A percentile compares a stretch with the other conserved stretches of the same genome.
phyloP scores from a whole-genome alignment of 2,888 invertebrate genomes.

The Eristalis tenax region DNA sequence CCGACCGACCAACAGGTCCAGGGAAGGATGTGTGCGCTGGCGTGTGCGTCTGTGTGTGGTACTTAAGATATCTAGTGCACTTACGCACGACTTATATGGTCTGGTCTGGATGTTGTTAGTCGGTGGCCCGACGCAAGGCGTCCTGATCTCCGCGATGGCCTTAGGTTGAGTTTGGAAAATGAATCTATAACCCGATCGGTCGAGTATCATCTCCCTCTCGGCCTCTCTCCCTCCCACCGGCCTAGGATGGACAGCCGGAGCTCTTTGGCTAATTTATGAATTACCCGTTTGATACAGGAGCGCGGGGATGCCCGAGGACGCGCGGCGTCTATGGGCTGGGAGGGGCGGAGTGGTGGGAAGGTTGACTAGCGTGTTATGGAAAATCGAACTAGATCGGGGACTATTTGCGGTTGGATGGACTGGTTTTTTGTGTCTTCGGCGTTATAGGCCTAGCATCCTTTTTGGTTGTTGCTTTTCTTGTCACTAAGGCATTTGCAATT shows the following conservation, averaged over 20 bases:
- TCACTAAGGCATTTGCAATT: slow-evolving; percentile 73
- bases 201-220: slow-evolving; percentile 7
- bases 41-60: slow-evolving; percentile 52
- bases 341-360: background rate
- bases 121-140: slow-evolving; percentile 42
- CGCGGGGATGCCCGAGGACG: background rate
- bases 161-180: slow-evolving; percentile 56
- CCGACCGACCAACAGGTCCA: slow-evolving; percentile 67
- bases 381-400: slow-evolving; percentile 70
- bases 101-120: background rate
- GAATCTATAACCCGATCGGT: slow-evolving; percentile 25
- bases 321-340: background rate
- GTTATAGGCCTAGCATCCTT: slow-evolving; percentile 40
- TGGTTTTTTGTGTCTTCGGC: slow-evolving; percentile 52
- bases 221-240: slow-evolving; percentile 9
- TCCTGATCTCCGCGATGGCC: slow-evolving; percentile 65
- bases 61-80: slow-evolving; percentile 71
- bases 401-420: slow-evolving; percentile 55
- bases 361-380: slow-evolving; percentile 65
- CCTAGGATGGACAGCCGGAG: slow-evolving; percentile 52
- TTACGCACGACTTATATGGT: slow-evolving; percentile 69
- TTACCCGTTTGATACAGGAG: slow-evolving; percentile 49
- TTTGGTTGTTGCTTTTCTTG: slow-evolving; percentile 7
- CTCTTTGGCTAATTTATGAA: slow-evolving; percentile 67
- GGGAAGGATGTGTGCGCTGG: slow-evolving; percentile 17